Conservation (phyloP, 2,113 vertebrate genomes). For the Columba livia region DNA sequence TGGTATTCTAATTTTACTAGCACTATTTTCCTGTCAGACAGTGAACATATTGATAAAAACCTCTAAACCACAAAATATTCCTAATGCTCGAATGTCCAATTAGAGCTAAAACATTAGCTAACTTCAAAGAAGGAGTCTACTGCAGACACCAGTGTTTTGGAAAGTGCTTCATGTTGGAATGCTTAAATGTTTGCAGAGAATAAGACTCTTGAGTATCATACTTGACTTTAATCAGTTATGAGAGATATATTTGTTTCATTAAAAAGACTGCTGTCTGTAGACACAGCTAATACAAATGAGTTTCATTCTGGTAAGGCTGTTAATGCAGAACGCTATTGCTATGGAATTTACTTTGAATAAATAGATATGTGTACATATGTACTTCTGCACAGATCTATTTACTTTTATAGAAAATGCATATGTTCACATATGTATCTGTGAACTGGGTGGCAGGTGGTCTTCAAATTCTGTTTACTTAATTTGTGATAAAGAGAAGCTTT, state of each 20-base stretch:
- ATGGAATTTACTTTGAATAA: neutral
- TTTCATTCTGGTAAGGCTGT: neutral
- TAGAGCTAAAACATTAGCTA: neutral
- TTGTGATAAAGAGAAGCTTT: neutral
- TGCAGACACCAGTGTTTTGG: neutral
- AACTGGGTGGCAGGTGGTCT: neutral
- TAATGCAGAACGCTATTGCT: neutral
- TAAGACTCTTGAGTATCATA: neutral
- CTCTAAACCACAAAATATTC: constrained; percentile 9
- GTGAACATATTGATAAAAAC: neutral
- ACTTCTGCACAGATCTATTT: neutral
- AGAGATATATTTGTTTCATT: neutral
- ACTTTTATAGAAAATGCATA: neutral
- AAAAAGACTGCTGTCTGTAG: neutral
- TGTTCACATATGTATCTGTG: neutral
- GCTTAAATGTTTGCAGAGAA: neutral
- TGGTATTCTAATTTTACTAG: neutral
- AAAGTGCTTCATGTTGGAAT: neutral
- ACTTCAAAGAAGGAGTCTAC: neutral
- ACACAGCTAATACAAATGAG: neutral
- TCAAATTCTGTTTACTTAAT: neutral
- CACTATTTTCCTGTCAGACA: neutral
- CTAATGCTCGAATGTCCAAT: neutral
- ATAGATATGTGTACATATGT: neutral
- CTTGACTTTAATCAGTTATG: neutral